These are phyloP conservation scores for Bombus superbus DNA, from an alignment of 1,140 invertebrate genomes.

Conservation along the genomic window DNA sequence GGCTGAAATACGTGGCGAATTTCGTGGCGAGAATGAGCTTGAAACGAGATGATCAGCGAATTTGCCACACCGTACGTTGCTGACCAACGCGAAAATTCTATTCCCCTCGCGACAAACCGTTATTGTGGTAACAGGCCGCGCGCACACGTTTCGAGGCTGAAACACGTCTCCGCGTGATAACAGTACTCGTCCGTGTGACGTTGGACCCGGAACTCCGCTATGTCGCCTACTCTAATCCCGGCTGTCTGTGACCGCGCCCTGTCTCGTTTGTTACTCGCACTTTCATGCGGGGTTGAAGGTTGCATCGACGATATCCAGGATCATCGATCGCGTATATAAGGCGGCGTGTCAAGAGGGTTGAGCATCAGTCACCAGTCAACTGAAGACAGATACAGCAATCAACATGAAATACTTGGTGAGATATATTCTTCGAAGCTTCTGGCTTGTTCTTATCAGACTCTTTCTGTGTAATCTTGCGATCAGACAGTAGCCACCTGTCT, in stretches of 20 bases:
- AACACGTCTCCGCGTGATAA: slow-evolving; percentile 35
- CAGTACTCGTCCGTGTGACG: slow-evolving; percentile 20
- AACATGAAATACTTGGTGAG: slow-evolving; percentile 68
- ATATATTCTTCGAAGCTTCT: not conserved
- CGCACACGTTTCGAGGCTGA: not conserved
- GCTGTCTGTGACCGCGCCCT: slow-evolving; percentile 36
- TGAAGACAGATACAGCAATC: slow-evolving; percentile 33
- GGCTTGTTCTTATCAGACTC: not conserved
- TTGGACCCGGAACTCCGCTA: slow-evolving; percentile 34
- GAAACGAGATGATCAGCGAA: not conserved
- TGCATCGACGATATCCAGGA: slow-evolving; percentile 9
- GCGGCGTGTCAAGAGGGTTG: slow-evolving; percentile 15
- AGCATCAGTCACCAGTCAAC: slow-evolving; percentile 47
- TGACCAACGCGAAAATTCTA: slow-evolving; percentile 24
- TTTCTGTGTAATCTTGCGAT: not conserved
- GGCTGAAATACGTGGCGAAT: not conserved
- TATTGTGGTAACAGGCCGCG: slow-evolving; percentile 22
- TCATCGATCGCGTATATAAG: slow-evolving; percentile 45
- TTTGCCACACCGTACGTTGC: slow-evolving; percentile 3
- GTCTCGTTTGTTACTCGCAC: slow-evolving; percentile 22
- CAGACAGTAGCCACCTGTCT: not conserved
- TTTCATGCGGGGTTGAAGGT: slow-evolving; percentile 54
- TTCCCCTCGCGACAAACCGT: slow-evolving; percentile 3
- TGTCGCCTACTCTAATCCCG: slow-evolving; percentile 27
- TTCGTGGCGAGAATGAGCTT: not conserved